Evolutionary conservation across 2,797 vertebrate genomes (phyloP).

Genomic region (Malurus leucopterus): DNA sequence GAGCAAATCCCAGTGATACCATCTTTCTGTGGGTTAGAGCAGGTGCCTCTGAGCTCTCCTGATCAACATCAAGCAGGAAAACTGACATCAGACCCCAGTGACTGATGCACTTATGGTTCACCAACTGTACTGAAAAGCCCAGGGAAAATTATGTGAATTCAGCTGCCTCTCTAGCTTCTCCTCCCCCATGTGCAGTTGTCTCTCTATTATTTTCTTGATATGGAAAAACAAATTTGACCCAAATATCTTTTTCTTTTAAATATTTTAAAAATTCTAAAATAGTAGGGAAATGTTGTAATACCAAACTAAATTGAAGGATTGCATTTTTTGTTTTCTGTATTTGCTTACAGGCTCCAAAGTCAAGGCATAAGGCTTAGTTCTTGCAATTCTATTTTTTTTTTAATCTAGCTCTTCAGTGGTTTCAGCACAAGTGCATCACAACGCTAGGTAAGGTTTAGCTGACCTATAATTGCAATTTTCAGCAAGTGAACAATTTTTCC

Average conservation of each 20-base stretch:
- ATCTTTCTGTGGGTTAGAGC: background rate
- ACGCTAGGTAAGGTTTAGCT: background rate
- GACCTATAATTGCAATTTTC: background rate
- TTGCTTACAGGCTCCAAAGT: background rate
- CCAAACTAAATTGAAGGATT: background rate
- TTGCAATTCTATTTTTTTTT: background rate
- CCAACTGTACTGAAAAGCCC: background rate
- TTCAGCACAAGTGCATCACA: background rate
- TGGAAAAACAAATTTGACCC: background rate
- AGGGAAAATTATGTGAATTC: background rate
- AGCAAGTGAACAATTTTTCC: background rate
- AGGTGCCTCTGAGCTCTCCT: background rate
- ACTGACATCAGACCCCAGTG: background rate
- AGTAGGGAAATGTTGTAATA: background rate
- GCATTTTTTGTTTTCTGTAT: background rate
- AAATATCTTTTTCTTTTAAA: background rate
- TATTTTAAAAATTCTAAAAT: background rate
- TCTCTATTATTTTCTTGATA: background rate
- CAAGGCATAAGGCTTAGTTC: background rate
- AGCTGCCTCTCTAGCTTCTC: background rate
- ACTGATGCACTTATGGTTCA: fast-evolving
- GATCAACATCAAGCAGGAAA: background rate
- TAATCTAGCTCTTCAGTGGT: background rate
- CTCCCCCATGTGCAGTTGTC: background rate
- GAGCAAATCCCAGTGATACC: background rate